Evolutionary conservation across 2,888 invertebrate genomes (phyloP).

Genomic region (Erebia aethiops): DNA sequence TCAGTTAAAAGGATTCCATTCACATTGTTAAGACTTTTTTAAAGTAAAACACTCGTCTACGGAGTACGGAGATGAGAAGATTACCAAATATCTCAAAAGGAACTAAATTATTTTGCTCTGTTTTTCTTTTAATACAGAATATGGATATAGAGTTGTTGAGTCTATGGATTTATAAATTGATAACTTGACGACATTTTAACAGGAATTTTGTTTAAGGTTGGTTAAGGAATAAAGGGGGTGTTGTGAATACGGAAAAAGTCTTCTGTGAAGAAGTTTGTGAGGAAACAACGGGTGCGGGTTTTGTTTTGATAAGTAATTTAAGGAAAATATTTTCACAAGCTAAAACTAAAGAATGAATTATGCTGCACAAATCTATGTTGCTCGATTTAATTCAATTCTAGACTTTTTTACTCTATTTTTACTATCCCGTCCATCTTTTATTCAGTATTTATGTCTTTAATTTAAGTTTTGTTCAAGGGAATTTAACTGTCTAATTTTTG

Average conservation of each 20-base stretch:
- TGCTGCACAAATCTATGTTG: conserved; percentile 16
- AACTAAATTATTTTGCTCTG: not conserved
- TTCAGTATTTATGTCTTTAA: conserved; percentile 16
- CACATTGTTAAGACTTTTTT: not conserved
- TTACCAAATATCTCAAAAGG: not conserved
- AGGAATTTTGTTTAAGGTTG: too few species aligned
- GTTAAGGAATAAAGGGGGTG: not conserved
- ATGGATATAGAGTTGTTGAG: not conserved
- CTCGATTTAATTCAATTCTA: conserved; percentile 15
- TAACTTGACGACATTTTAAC: not conserved
- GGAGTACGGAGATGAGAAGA: too few species aligned
- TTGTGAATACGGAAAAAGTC: not conserved
- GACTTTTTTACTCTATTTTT: conserved; percentile 3
- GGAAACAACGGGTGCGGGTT: not conserved
- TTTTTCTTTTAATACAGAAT: not conserved
- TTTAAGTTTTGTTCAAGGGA: conserved; percentile 2
- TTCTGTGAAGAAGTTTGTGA: not conserved
- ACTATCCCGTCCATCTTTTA: conserved; percentile 24
- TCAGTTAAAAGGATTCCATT: not conserved
- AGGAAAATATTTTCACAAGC: conserved; percentile 15
- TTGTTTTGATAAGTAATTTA: not conserved
- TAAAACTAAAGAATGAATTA: conserved; percentile 19
- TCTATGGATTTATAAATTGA: conserved; percentile 3
- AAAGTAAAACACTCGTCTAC: too few species aligned
- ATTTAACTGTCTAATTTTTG: conserved; percentile 10